Percentiles rank a stretch among this genome's conserved stretches.
Evolutionary conservation across 1,140 invertebrate genomes (phyloP).

Genomic region (Caenorhabditis briggsae): DNA sequence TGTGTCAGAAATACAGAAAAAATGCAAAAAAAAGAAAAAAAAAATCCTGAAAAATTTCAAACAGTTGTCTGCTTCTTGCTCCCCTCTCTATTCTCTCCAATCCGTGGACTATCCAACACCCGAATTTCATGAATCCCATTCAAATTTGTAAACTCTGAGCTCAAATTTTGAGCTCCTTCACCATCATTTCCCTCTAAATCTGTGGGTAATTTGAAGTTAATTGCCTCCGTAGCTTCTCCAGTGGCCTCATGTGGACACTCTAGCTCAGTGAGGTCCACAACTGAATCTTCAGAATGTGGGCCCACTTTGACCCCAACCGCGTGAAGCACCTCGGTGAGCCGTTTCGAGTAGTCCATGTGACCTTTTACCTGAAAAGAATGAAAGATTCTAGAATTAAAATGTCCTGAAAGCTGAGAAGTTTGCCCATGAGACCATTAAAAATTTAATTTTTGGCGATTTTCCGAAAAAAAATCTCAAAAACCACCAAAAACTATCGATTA

Average conservation of each 20-base stretch:
- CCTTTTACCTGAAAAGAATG: constrained; percentile 71
- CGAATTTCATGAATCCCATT: constrained; percentile 9
- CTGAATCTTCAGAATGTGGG: constrained; percentile 50
- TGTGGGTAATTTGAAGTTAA: background rate
- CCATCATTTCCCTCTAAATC: no score
- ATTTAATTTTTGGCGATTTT: no score
- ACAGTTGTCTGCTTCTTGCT: background rate
- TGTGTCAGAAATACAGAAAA: background rate
- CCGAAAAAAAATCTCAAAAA: no score
- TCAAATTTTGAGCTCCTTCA: no score
- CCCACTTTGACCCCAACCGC: constrained; percentile 74
- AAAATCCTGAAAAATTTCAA: background rate
- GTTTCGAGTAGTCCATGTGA: constrained; percentile 75
- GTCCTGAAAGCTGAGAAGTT: no score
- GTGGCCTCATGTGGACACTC: constrained; percentile 33
- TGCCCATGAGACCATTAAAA: no score
- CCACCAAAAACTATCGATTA: no score
- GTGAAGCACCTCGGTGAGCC: constrained; percentile 74
- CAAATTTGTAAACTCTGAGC: background rate
- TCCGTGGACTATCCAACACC: background rate
- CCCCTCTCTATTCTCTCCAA: background rate
- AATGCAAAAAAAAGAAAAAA: background rate
- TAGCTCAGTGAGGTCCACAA: constrained; percentile 40
- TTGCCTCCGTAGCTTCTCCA: constrained; percentile 8
- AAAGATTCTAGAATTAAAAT: constrained; percentile 8